Base-by-base conservation (phyloP, 2,113 vertebrate species). In the Petromus typicus region DNA sequence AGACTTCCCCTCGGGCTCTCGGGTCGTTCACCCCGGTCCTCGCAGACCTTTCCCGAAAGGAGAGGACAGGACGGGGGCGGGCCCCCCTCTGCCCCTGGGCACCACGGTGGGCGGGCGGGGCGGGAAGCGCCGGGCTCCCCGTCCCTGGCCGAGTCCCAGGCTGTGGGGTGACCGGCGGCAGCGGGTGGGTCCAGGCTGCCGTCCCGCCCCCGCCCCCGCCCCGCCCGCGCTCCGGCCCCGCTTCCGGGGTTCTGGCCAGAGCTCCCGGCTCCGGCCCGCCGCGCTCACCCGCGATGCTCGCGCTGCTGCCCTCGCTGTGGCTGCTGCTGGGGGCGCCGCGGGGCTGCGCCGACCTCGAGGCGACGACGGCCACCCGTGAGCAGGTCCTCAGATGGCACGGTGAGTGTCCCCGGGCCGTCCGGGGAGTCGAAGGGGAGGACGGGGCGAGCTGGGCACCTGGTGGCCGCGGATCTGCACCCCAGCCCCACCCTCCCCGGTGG, bases 241-340 rank as follows among this genome's bases (percentile, higher is more conserved):
- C 57, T 22, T 34, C 32, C n/a, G n/a, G 20, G 51, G 45, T 34
- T 17, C 48, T 3, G 59, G 59, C 11, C 22, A 14, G 5, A 27
- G 61, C 6, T 7, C 12, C n/a, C 20, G 18, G 10, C 5, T 7
- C 25, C 73, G 66, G 32, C 5, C 30, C 51, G 8, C 56, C 93
- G 61, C 73, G 96, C 96, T 92, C 95, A 96, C n/a, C n/a, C n/a
- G 97, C 91, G 83, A 97, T 97, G 97, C 67, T 63, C 57, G 51
- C 27, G 30, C 57, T 54, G 78, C 66, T 34, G 43, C 81, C n/a
- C 71, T 56, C 22, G 82, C 85, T n/a, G 56, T 48, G 93, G 32
- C 64, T 90, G 87, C 89, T 96, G 54, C 79, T 95, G 69, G 45
- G 48, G 54, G 37, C 22, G 2, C 64, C 51, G 4, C 23, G 10